Percentiles rank a stretch among this genome's conserved stretches.
These are phyloP conservation scores for Drosophila differens DNA, from an alignment of 2,888 invertebrate species.

Conservation along the genomic window DNA sequence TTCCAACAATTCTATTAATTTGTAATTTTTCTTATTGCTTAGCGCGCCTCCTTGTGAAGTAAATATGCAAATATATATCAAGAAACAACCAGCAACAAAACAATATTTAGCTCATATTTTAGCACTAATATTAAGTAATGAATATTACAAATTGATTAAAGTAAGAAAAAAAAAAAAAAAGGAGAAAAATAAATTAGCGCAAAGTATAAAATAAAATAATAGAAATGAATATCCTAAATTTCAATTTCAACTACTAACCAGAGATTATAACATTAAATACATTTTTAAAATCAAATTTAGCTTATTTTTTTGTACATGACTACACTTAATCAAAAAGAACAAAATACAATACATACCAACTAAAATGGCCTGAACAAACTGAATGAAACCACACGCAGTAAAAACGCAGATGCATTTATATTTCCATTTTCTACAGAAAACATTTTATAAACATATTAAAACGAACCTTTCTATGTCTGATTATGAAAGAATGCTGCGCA, in stretches of 20 bases:
- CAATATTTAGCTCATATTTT: constrained; percentile 76
- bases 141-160: constrained; percentile 54
- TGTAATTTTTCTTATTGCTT: constrained; percentile 44
- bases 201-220: constrained; percentile 61
- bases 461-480: constrained; percentile 51
- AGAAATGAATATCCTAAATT: constrained; percentile 71
- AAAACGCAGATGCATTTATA: constrained; percentile 77
- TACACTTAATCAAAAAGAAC: constrained; percentile 42
- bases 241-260: constrained; percentile 69
- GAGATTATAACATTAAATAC: constrained; percentile 70
- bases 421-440: constrained; percentile 66
- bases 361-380: constrained; percentile 56
- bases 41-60: constrained; percentile 52
- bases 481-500: constrained; percentile 65
- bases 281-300: constrained; percentile 72
- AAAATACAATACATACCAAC: constrained; percentile 51
- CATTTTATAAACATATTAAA: constrained; percentile 56
- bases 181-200: constrained; percentile 64
- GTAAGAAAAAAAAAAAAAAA: constrained; percentile 50
- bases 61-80: constrained; percentile 45
- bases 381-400: constrained; percentile 39
- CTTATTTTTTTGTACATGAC: constrained; percentile 74
- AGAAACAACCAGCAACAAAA: constrained; percentile 34
- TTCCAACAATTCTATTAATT: constrained; percentile 54
- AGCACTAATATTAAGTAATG: constrained; percentile 76